These are phyloP conservation scores for Drosophila koepferae DNA, from an alignment of 2,888 invertebrate genomes.

Conservation along the genomic window DNA sequence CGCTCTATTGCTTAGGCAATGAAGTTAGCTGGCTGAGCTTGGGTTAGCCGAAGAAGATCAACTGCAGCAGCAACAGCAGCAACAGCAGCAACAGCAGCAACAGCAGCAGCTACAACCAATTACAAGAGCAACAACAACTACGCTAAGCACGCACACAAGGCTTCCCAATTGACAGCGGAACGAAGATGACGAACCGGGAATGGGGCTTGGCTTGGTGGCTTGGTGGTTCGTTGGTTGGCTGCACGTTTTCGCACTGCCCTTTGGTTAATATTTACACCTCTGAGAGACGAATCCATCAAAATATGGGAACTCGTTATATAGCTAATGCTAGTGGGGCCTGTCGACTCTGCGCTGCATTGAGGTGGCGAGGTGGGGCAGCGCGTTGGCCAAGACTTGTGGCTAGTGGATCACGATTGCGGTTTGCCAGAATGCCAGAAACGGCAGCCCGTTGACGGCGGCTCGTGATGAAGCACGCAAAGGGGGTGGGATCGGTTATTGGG, in stretches of 20 bases:
- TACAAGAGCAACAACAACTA: slow-evolving; percentile 44
- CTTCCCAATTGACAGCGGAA: slow-evolving; percentile 28
- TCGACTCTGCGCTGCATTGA: slow-evolving; percentile 1
- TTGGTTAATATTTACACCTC: slow-evolving; percentile 73
- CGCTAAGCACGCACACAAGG: slow-evolving; percentile 44
- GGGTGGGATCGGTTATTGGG: slow-evolving; percentile 37
- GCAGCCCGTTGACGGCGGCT: slow-evolving; percentile 39
- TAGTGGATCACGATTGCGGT: slow-evolving; percentile 51
- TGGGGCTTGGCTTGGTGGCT: slow-evolving; percentile 16
- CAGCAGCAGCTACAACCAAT: slow-evolving; percentile 52
- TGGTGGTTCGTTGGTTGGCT: slow-evolving; percentile 32
- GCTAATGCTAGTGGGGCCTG: slow-evolving; percentile 39
- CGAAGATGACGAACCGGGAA: slow-evolving; percentile 27
- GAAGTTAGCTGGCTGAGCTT: not conserved
- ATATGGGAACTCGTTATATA: slow-evolving; percentile 67
- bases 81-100: slow-evolving; percentile 33
- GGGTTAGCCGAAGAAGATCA: slow-evolving; percentile 1
- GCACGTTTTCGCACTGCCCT: slow-evolving; percentile 72
- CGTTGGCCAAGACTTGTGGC: slow-evolving; percentile 20
- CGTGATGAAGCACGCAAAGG: slow-evolving; percentile 41
- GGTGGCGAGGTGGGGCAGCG: not conserved
- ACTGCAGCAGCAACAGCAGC: slow-evolving; percentile 23
- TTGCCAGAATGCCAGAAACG: slow-evolving; percentile 37
- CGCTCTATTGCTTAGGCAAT: slow-evolving; percentile 11
- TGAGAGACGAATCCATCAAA: slow-evolving; percentile 74